Conservation (phyloP, 1,140 invertebrate species). For the Archivesica marissinica region DNA sequence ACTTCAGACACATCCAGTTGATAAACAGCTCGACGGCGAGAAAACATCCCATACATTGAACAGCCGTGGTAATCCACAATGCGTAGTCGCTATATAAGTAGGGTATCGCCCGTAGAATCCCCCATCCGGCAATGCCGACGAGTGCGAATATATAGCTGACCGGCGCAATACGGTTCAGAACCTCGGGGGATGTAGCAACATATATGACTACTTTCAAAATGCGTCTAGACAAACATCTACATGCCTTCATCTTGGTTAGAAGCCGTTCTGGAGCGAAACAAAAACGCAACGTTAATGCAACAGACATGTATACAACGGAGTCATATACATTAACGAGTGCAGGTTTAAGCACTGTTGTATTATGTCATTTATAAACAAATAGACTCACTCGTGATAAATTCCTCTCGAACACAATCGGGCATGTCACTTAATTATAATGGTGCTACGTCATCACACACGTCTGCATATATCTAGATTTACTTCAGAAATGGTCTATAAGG, state of each 20-base stretch:
- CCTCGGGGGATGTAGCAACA: neutral
- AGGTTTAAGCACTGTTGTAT: too few species aligned
- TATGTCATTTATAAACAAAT: too few species aligned
- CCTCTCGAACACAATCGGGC: too few species aligned
- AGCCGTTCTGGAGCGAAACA: too few species aligned
- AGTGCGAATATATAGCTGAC: slow-evolving; percentile 19
- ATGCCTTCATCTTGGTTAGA: neutral
- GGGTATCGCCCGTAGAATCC: slow-evolving; percentile 10
- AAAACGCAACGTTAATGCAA: neutral
- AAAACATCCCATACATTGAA: slow-evolving; percentile 49
- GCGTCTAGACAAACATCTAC: neutral
- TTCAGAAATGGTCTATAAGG: too few species aligned
- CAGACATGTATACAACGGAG: too few species aligned
- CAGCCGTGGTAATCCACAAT: neutral
- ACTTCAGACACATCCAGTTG: slow-evolving; percentile 69
- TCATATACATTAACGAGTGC: too few species aligned
- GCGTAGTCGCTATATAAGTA: slow-evolving; percentile 27
- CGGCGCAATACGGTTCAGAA: slow-evolving; percentile 4
- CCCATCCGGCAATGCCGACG: slow-evolving; percentile 29
- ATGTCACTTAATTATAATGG: too few species aligned
- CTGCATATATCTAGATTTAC: too few species aligned
- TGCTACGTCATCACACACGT: too few species aligned
- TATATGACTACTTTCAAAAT: neutral
- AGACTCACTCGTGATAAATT: too few species aligned
- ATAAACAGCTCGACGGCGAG: slow-evolving; percentile 64